phyloP scores from a whole-genome alignment of 2,113 vertebrate species.

The Rhea americana region DNA sequence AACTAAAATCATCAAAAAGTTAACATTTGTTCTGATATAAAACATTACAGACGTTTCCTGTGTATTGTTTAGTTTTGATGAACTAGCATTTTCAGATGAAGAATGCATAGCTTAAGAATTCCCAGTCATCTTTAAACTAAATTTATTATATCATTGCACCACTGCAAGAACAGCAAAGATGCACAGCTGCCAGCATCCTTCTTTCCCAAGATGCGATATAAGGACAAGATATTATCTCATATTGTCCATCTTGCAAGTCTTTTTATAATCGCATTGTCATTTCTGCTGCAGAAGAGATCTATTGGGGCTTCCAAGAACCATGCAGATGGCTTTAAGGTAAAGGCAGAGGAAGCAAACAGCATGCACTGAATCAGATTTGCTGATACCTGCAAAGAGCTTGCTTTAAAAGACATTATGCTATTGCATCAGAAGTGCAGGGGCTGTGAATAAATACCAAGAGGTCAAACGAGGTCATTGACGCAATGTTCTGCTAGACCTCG shows the following conservation, averaged over 20 bases:
- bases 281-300: not conserved
- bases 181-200: not conserved
- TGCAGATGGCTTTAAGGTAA: not conserved
- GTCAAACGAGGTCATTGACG: not conserved
- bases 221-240: not conserved
- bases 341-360: not conserved
- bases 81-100: not conserved
- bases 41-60: not conserved
- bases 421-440: not conserved
- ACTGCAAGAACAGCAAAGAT: not conserved
- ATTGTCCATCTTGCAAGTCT: not conserved
- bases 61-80: not conserved
- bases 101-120: not conserved
- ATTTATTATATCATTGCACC: not conserved
- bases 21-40: not conserved
- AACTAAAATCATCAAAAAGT: not conserved
- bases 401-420: not conserved
- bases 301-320: not conserved
- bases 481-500: not conserved
- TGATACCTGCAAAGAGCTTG: not conserved
- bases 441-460: not conserved
- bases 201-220: not conserved
- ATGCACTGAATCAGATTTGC: not conserved
- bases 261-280: not conserved
- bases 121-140: not conserved